These are phyloP conservation scores for Subacronicta megacephala DNA, from an alignment of 2,888 invertebrate genomes.

Conservation along the genomic window DNA sequence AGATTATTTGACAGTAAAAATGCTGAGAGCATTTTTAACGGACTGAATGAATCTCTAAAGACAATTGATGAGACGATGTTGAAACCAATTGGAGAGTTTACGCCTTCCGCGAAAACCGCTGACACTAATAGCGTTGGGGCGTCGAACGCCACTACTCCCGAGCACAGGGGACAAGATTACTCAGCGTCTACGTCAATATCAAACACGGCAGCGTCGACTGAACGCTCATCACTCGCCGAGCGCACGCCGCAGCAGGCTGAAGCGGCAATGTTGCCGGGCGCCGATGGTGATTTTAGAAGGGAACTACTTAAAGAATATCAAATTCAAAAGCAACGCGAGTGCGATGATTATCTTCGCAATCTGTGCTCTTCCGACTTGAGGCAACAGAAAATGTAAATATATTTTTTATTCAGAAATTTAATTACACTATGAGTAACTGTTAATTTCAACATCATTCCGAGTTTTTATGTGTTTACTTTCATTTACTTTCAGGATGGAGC, in stretches of 20 bases:
- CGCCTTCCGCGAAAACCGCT: constrained; percentile 66
- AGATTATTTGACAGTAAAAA: constrained; percentile 95
- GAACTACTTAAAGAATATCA: constrained; percentile 95
- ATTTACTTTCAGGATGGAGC: constrained; percentile 76
- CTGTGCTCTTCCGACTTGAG: constrained; percentile 80
- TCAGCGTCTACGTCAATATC: constrained; percentile 91
- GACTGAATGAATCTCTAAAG: constrained; percentile 90
- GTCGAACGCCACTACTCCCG: constrained; percentile 91
- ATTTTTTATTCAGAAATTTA: constrained; percentile 15
- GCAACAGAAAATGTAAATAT: constrained; percentile 79
- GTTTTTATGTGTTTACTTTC: constrained; percentile 17
- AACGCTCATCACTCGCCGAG: constrained; percentile 80
- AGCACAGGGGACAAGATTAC: constrained; percentile 91
- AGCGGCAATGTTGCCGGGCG: constrained; percentile 65
- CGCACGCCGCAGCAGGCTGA: constrained; percentile 73
- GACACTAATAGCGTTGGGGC: constrained; percentile 77
- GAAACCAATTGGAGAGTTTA: constrained; percentile 74
- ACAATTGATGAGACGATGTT: constrained; percentile 76
- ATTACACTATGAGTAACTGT: constrained; percentile 18
- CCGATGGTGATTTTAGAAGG: constrained; percentile 86
- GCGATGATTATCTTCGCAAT: constrained; percentile 84
- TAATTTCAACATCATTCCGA: constrained; percentile 8
- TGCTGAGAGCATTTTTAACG: constrained; percentile 93
- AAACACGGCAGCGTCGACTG: constrained; percentile 92
- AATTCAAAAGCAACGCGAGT: constrained; percentile 92